Evolutionary conservation across 2,113 vertebrate genomes (phyloP).

Genomic region (Dissostichus mawsoni): DNA sequence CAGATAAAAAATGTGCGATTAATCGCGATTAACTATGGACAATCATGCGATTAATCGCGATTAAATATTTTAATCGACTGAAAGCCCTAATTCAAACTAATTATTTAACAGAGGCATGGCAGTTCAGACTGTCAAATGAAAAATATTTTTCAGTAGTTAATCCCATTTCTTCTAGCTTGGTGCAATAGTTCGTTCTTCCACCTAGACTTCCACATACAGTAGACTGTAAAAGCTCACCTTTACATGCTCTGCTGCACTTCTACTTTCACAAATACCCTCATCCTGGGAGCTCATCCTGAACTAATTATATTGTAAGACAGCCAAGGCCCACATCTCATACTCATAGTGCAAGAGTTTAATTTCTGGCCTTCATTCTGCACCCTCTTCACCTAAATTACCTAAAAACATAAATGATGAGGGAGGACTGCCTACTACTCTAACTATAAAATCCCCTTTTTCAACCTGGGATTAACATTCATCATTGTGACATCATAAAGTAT

Average conservation of each 20-base stretch:
- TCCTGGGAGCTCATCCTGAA: constrained; percentile 1
- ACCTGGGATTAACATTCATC: constrained; percentile 50
- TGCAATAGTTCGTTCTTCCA: neutral
- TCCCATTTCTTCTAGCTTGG: neutral
- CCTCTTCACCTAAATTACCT: constrained; percentile 2
- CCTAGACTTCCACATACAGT: constrained; percentile 1
- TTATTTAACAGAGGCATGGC: neutral
- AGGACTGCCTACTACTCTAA: constrained; percentile 13
- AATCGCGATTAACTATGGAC: no score
- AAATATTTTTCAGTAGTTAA: neutral
- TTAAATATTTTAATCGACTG: no score
- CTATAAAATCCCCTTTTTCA: constrained; percentile 41
- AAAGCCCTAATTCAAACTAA: neutral
- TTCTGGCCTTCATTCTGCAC: constrained; percentile 1
- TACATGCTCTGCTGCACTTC: constrained; percentile 9
- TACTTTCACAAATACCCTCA: neutral
- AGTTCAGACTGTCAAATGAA: constrained; percentile 1
- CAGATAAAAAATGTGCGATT: no score
- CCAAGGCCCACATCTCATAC: neutral
- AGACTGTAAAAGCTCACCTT: constrained; percentile 7
- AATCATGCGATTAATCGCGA: no score
- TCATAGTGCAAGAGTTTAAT: neutral
- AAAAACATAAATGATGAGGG: constrained; percentile 2
- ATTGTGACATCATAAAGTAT: constrained; percentile 43
- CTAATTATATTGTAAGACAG: constrained; percentile 24